Conservation (phyloP, 2,113 vertebrate genomes). For the Phalacrocorax aristotelis region DNA sequence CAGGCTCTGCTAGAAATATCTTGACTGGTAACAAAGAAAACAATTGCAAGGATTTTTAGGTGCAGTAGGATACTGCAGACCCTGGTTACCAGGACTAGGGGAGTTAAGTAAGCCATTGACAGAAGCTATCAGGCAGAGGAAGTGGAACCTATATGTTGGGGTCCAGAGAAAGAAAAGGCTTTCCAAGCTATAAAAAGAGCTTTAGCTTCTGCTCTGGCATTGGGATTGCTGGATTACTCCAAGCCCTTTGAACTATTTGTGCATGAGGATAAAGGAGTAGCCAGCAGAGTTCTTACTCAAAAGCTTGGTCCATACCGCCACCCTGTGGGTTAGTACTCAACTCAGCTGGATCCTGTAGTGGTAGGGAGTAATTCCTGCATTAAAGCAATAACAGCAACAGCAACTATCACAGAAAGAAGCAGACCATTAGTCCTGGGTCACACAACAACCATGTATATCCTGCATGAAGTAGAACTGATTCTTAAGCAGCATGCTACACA, state of each 20-base stretch:
- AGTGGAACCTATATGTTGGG: not conserved
- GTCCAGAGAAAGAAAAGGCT: not conserved
- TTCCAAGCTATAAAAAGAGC: not conserved
- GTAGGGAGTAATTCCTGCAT: not conserved
- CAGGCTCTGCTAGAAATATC: not conserved
- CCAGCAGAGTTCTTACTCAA: not conserved
- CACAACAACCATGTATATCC: not conserved
- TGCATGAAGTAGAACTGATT: not conserved
- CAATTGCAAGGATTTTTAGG: not conserved
- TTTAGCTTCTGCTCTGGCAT: not conserved
- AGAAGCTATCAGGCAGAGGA: not conserved
- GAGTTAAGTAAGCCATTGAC: not conserved
- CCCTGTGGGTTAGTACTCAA: not conserved
- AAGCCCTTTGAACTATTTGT: not conserved
- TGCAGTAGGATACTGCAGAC: not conserved
- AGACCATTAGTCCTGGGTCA: not conserved
- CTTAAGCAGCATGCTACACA: not conserved
- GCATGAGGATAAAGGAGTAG: not conserved
- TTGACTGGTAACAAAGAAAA: rapidly evolving
- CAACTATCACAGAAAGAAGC: not conserved
- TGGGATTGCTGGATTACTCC: not conserved
- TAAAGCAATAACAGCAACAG: not conserved
- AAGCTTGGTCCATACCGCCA: not conserved
- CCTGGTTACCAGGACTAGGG: not conserved
- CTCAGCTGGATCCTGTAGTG: not conserved